Evolutionary conservation across 1,140 invertebrate species (phyloP), one percentile per base, ranked within the genome.

Genomic region (Brachionus paranguensis): DNA sequence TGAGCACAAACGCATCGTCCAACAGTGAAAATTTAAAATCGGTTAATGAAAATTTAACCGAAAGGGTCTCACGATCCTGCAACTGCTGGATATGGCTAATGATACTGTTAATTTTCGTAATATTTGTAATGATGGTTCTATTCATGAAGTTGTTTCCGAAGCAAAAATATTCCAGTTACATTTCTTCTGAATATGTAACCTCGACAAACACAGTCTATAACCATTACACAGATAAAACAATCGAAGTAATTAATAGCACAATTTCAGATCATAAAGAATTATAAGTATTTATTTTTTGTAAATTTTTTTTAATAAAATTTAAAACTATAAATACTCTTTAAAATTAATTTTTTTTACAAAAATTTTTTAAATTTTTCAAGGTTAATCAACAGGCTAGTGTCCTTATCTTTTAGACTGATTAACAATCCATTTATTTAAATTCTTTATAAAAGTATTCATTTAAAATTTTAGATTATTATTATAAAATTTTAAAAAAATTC

Each of bases 41-140:
- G 37, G 78, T 64, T 10, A 81, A 81, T 47, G 78, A 81, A 14
- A 29, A 41, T 64, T 68, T 81, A 29, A 11, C 3, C 14, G 78
- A 81, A n/a, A 53, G 55, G 14, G 78, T 81, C 7, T 64, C 53
- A 37, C 17, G 78, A 14, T 81, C 78, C 3, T 81, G 78, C 41
- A 81, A 81, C 24, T 81, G 78, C 17, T 81, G 78, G 78, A 81
- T 81, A 81, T 81, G 78, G 78, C 27, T 81, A 3, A 68, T 81
- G 78, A 81, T 81, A 33, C 24, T 81, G n/a, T 1, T 81, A 4
- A 68, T 68, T 12, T 41, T 81, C 20, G 12, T 60, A 27, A 47
- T 81, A 10, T 81, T 81, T 64, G 43, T 81, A 17, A 81, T 81
- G 78, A 81, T 81, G 78, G 78, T 81, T 27, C 17, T 81, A 55